Conservation (phyloP, 2,888 invertebrate species). For the Ectemnius continuus region DNA sequence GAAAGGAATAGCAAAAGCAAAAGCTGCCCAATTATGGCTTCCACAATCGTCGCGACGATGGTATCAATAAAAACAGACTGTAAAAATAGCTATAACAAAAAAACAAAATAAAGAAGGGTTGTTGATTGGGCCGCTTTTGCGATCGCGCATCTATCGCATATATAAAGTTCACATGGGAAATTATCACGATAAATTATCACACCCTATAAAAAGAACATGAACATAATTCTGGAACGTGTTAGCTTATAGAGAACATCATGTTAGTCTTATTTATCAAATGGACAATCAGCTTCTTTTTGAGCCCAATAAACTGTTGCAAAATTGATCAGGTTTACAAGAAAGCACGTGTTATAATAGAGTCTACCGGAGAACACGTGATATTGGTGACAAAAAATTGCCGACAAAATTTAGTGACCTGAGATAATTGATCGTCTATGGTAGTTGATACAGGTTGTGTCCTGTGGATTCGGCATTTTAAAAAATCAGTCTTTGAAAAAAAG, state of each 20-base stretch:
- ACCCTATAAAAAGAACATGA: slow-evolving; percentile 21
- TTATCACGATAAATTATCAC: slow-evolving; percentile 47
- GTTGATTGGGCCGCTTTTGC: slow-evolving; percentile 23
- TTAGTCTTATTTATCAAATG: too few relatives aligned
- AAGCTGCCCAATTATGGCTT: slow-evolving; percentile 35
- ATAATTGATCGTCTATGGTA: slow-evolving; percentile 33
- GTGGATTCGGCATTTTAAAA: slow-evolving; percentile 47
- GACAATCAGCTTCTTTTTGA: too few relatives aligned
- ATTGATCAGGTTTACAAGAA: not conserved
- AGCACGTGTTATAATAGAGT: not conserved
- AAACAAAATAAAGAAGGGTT: slow-evolving; percentile 12
- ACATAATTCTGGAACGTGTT: slow-evolving; percentile 1
- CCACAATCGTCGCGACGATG: slow-evolving; percentile 17
- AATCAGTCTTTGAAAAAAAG: slow-evolving; percentile 70
- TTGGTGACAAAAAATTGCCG: slow-evolving; percentile 5
- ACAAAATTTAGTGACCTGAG: slow-evolving; percentile 21
- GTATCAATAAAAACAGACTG: slow-evolving; percentile 21
- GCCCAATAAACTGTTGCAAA: not conserved
- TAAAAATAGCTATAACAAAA: slow-evolving; percentile 16
- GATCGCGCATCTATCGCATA: slow-evolving; percentile 26
- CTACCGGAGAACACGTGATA: slow-evolving; percentile 23
- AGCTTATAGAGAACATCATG: not conserved
- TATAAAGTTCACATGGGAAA: slow-evolving; percentile 31
- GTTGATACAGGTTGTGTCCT: slow-evolving; percentile 13
- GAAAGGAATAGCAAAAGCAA: slow-evolving; percentile 28